Conservation (phyloP, 2,797 vertebrate species). For the Protosalanx chinensis region DNA sequence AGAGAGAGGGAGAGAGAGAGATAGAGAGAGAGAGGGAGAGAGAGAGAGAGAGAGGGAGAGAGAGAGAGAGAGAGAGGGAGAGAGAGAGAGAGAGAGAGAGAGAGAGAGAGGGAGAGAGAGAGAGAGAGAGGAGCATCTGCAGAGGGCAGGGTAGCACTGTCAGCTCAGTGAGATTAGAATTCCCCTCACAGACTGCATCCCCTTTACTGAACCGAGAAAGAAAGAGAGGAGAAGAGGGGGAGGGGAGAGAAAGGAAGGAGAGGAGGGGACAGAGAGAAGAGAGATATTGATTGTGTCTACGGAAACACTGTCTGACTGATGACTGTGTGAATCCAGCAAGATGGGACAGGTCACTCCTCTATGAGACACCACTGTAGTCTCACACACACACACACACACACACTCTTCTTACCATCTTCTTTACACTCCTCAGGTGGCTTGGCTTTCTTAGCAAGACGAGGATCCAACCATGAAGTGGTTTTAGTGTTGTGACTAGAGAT, state of each 20-base stretch:
- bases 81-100: slow-evolving; percentile 1
- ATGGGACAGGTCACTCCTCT: slow-evolving; percentile 25
- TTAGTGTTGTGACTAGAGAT: slow-evolving; percentile 98
- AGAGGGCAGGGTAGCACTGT: slow-evolving; percentile 34
- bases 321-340: slow-evolving; percentile 39
- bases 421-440: slow-evolving; percentile 99
- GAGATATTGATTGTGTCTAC: slow-evolving; percentile 61
- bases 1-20: slow-evolving; percentile 1
- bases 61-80: neutral
- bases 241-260: slow-evolving; percentile 21
- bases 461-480: slow-evolving; percentile 99
- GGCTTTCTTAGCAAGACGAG: slow-evolving; percentile 97
- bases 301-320: slow-evolving; percentile 47
- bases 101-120: slow-evolving; percentile 22
- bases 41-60: neutral
- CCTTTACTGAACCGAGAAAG: slow-evolving; percentile 55
- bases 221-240: slow-evolving; percentile 14
- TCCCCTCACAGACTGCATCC: slow-evolving; percentile 65
- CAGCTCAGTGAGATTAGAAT: slow-evolving; percentile 60
- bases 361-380: slow-evolving; percentile 11
- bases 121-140: neutral
- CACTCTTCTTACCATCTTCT: slow-evolving; percentile 89
- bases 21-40: neutral
- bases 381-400: slow-evolving; percentile 22
- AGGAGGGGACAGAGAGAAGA: neutral